Base-by-base conservation (phyloP, 1,140 invertebrate genomes). In the Pachyrhynchus sulphureomaculatus region DNA sequence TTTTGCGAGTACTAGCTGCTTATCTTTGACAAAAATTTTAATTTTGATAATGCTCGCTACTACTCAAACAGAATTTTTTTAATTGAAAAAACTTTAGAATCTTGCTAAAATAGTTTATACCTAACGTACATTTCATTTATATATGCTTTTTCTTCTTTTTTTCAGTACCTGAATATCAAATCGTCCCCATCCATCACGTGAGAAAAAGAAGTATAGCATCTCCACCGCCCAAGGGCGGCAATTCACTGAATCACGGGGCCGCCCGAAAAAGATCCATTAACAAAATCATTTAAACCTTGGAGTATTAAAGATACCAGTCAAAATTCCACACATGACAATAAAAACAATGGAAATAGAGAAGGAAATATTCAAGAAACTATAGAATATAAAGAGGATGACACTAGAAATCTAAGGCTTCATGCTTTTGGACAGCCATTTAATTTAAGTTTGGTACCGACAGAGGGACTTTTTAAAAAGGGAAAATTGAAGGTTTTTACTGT, bases 401-500 rank as follows among this genome's bases (percentile, higher is more conserved):
- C 20, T 10, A 47, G 15, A 47, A 86, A 85, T 73, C 81, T 92
- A 20, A 84, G 87, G 57, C 80, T 93, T 62, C 85, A 86, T 74
- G 90, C 88, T 39, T 92, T 92, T 71, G 90, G 90, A 13, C 83
- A 81, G 72, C 81, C 84, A 63, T 77, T 88, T 65, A 86, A 88
- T 70, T 77, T 95, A 61, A 86, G 83, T 66, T 76, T 95, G 64
- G 84, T 83, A 66, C 85, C 83, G 37, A 91, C 89, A 37, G 80
- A 88, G 62, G 84, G 87, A 23, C 76, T 92, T 34, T 81, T 87
- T 64, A 87, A 88, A 75, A 84, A 86, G 63, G 82, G 85, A 36
- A 81, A 83, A 34, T 76, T 93, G 70, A 88, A 88, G 70, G 85
- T 94, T 81, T 92, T 87, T 84, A 84, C 82, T 29, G 88, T 88